These are phyloP conservation scores for Cantharis lateralis DNA, from an alignment of 2,888 invertebrate genomes.

Conservation along the genomic window DNA sequence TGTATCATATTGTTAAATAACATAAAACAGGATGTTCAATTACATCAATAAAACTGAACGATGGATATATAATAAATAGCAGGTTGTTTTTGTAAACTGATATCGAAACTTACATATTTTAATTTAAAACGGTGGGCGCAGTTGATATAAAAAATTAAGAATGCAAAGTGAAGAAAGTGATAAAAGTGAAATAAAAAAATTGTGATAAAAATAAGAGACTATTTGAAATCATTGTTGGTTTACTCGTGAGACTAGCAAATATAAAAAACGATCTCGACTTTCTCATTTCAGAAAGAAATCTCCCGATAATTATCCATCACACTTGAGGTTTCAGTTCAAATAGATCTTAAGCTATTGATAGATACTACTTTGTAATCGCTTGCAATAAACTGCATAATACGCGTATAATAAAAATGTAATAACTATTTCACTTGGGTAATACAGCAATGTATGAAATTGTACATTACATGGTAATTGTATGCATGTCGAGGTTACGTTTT, in stretches of 20 bases:
- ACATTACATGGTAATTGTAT: slow-evolving; percentile 28
- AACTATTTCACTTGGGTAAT: slow-evolving; percentile 25
- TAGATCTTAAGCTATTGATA: neutral
- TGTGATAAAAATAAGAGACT: neutral
- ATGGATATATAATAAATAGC: neutral
- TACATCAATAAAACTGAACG: neutral
- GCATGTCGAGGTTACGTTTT: slow-evolving; percentile 9
- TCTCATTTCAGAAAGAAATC: neutral
- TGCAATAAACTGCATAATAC: neutral
- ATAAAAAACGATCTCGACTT: neutral
- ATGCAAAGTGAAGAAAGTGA: neutral
- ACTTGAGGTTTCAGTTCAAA: neutral
- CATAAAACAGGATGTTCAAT: neutral
- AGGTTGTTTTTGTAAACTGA: neutral
- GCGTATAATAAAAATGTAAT: slow-evolving; percentile 20
- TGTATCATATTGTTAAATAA: neutral
- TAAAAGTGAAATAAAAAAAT: neutral
- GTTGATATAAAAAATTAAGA: neutral
- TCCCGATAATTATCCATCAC: neutral
- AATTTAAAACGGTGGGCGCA: neutral
- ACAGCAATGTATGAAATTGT: slow-evolving; percentile 23
- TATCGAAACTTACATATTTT: neutral
- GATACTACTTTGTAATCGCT: neutral
- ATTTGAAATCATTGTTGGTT: neutral
- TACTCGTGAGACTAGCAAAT: neutral